Percentiles rank a stretch among this genome's conserved stretches.
phyloP scores from a whole-genome alignment of 1,140 invertebrate genomes.

The Drosophila bifasciata region DNA sequence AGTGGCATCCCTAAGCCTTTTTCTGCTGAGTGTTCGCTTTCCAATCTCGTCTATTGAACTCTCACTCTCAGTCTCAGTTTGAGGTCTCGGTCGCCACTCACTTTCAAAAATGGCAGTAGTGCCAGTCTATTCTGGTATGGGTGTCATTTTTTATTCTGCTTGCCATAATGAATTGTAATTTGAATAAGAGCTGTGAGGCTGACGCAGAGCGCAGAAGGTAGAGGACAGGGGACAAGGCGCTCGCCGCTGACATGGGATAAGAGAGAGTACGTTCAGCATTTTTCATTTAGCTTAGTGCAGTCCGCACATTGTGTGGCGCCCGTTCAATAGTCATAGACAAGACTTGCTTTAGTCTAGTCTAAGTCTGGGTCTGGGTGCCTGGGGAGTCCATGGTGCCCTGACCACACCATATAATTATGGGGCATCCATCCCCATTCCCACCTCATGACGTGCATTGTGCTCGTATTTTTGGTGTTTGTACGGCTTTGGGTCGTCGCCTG shows the following conservation, averaged over 20 bases:
- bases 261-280: constrained; percentile 48
- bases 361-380: constrained; percentile 13
- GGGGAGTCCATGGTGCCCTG: constrained; percentile 26
- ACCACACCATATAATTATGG: constrained; percentile 56
- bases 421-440: not conserved
- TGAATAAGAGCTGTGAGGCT: constrained; percentile 63
- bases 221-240: not conserved
- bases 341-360: constrained; percentile 21
- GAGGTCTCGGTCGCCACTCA: not conserved
- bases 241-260: not conserved
- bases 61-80: constrained; percentile 1
- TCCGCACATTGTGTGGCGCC: constrained; percentile 60
- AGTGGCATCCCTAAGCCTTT: constrained; percentile 70
- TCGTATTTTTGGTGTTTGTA: constrained; percentile 39
- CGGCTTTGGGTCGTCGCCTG: constrained; percentile 50
- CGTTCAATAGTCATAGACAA: constrained; percentile 54
- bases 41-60: constrained; percentile 78
- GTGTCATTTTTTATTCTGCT: constrained; percentile 56
- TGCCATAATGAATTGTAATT: constrained; percentile 77
- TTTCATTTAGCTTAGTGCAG: constrained; percentile 79
- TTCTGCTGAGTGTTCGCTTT: constrained; percentile 78
- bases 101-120: constrained; percentile 20
- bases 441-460: constrained; percentile 33
- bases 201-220: not conserved
- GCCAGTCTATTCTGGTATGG: not conserved